A percentile compares a stretch with the other conserved stretches of the same genome.
These are phyloP conservation scores for Thunnus thynnus DNA, from an alignment of 2,113 vertebrate genomes.

Conservation along the genomic window DNA sequence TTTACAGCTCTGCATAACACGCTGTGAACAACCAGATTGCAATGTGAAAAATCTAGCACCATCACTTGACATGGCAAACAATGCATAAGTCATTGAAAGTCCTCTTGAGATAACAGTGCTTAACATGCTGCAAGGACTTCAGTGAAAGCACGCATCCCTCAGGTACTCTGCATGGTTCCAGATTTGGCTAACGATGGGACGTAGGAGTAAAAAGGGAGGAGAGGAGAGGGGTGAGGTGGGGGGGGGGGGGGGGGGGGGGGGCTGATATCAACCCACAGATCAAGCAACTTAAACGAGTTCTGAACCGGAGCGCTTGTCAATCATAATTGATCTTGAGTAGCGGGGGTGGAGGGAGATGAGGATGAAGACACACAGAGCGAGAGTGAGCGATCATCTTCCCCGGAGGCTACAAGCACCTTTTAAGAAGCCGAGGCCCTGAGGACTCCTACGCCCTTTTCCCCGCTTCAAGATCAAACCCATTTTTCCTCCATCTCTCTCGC, in stretches of 20 bases:
- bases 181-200: conserved; percentile 39
- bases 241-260: neutral
- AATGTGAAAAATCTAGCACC: conserved; percentile 5
- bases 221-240: neutral
- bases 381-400: conserved; percentile 48
- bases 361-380: conserved; percentile 49
- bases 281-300: conserved; percentile 62
- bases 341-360: conserved; percentile 30
- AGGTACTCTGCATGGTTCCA: conserved; percentile 27
- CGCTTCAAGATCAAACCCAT: conserved; percentile 74
- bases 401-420: conserved; percentile 70
- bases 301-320: conserved; percentile 63
- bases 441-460: conserved; percentile 56
- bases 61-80: conserved; percentile 35
- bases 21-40: neutral
- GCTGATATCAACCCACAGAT: conserved; percentile 59
- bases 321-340: conserved; percentile 76
- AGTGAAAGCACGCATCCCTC: conserved; percentile 31
- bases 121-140: conserved; percentile 24
- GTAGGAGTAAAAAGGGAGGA: conserved; percentile 23
- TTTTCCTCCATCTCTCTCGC: conserved; percentile 34
- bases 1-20: conserved; percentile 22
- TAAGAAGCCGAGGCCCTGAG: conserved; percentile 55
- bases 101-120: conserved; percentile 23
- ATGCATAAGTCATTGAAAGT: conserved; percentile 46